phyloP scores from a whole-genome alignment of 2,888 invertebrate genomes.

The Siphonodentalium dalli region DNA sequence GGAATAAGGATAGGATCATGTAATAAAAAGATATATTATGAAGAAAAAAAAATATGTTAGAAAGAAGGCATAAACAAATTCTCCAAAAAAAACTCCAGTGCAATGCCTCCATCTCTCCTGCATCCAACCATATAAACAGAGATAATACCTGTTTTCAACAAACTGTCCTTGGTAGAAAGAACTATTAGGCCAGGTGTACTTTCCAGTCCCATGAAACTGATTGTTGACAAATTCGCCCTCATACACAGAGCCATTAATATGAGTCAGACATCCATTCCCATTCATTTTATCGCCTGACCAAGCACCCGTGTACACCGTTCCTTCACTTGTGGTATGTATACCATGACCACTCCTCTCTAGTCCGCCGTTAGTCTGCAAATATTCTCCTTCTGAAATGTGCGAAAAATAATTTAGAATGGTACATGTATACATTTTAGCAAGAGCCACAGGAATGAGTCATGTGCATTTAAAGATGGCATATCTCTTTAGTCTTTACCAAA shows the following conservation, averaged over 20 bases:
- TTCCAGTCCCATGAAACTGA: constrained; percentile 60
- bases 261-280: constrained; percentile 54
- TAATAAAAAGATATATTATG: too few relatives aligned
- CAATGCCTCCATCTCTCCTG: too few relatives aligned
- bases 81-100: not conserved
- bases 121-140: not conserved
- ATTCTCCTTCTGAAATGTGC: constrained; percentile 56
- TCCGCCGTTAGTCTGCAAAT: constrained; percentile 45
- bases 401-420: too few relatives aligned
- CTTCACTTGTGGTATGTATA: constrained; percentile 49
- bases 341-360: constrained; percentile 57
- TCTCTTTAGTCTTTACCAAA: too few relatives aligned
- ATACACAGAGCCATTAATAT: constrained; percentile 56
- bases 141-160: constrained; percentile 60
- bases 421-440: too few relatives aligned
- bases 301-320: constrained; percentile 54
- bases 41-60: too few relatives aligned
- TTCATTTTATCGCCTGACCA: constrained; percentile 63
- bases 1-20: too few relatives aligned
- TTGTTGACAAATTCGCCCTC: constrained; percentile 61
- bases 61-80: too few relatives aligned
- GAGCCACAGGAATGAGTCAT: too few relatives aligned
- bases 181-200: constrained; percentile 62
- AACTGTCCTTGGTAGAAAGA: constrained; percentile 61
- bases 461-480: too few relatives aligned